These are phyloP conservation scores for Sminthurinus aureus DNA, from an alignment of 2,888 invertebrate genomes.

Conservation along the genomic window DNA sequence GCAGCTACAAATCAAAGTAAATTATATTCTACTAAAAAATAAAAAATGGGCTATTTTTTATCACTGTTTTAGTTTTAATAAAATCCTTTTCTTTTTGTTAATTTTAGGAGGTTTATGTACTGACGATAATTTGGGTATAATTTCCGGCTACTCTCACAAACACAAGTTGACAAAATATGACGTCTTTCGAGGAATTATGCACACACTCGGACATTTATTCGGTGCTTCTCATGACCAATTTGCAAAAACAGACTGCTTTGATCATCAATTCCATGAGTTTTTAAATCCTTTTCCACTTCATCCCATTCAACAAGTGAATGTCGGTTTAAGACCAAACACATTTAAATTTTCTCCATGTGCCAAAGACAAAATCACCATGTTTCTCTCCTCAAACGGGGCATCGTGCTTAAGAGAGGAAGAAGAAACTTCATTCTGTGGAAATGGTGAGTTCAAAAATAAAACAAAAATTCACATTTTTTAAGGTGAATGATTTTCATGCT, in stretches of 20 bases:
- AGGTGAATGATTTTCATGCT: background rate
- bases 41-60: background rate
- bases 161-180: conserved; percentile 50
- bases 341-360: conserved; percentile 49
- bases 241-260: conserved; percentile 20
- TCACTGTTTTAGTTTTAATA: background rate
- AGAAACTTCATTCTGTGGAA: conserved; percentile 48
- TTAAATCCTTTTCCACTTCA: conserved; percentile 51
- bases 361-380: conserved; percentile 46
- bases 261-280: conserved; percentile 24
- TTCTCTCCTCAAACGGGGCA: conserved; percentile 38
- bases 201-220: conserved; percentile 48
- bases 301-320: conserved; percentile 46
- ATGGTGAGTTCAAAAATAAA: too few species aligned
- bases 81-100: background rate
- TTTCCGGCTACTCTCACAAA: conserved; percentile 46
- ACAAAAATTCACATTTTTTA: too few species aligned
- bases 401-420: conserved; percentile 38
- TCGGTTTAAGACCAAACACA: conserved; percentile 50
- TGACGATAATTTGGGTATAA: conserved; percentile 41
- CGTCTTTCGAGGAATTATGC: conserved; percentile 48
- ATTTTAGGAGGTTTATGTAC: conserved; percentile 49
- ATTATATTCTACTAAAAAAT: background rate
- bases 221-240: conserved; percentile 48
- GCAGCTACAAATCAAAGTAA: conserved; percentile 44